Percentiles rank a stretch among this genome's conserved stretches.
Evolutionary conservation across 2,797 vertebrate species (phyloP).

Genomic region (Syngnathus acus): DNA sequence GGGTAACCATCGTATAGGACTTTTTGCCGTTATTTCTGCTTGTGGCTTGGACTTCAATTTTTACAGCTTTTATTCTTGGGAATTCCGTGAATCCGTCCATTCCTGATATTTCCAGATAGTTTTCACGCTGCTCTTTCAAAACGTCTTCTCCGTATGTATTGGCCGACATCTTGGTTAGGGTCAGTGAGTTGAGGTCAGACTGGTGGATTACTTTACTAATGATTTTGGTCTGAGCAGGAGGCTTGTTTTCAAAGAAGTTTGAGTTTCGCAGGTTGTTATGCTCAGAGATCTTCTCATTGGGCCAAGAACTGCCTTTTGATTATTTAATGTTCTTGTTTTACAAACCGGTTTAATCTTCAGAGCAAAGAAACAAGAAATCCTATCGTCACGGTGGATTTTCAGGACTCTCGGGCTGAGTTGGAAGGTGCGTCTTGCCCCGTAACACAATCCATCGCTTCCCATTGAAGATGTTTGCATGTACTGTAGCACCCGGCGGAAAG

Average conservation of each 20-base stretch:
- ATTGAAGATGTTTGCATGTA: conserved; percentile 65
- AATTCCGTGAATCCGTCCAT: conserved; percentile 22
- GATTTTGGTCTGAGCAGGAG: conserved; percentile 63
- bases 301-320: conserved; percentile 58
- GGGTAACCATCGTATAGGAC: conserved; percentile 39
- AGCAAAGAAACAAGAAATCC: conserved; percentile 73
- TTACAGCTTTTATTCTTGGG: conserved; percentile 13
- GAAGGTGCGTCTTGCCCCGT: conserved; percentile 37
- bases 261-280: conserved; percentile 64
- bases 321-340: conserved; percentile 74
- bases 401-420: conserved; percentile 38
- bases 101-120: conserved; percentile 42
- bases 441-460: conserved; percentile 59
- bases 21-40: conserved; percentile 25
- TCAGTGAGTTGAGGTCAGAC: conserved; percentile 54
- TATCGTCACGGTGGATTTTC: conserved; percentile 55
- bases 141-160: conserved; percentile 45
- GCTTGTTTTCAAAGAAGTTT: conserved; percentile 63
- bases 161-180: conserved; percentile 61
- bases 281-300: conserved; percentile 49
- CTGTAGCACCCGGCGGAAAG: conserved; percentile 57
- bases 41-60: conserved; percentile 10
- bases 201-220: conserved; percentile 72
- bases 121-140: conserved; percentile 25
- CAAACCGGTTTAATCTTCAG: conserved; percentile 65